Evolutionary conservation across 1,140 invertebrate species (phyloP).

Genomic region (Ostrea edulis): DNA sequence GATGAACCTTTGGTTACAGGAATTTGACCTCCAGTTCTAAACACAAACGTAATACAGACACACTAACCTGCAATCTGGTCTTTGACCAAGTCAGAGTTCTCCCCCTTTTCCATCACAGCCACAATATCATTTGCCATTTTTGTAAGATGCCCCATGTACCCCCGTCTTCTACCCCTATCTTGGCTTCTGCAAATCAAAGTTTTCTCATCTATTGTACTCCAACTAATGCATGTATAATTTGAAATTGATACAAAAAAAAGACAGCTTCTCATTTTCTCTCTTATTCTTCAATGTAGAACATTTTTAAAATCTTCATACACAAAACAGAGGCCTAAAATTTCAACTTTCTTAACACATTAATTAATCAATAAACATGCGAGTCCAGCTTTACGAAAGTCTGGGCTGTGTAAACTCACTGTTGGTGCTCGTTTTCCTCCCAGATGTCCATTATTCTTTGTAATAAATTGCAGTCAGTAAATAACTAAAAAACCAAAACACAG

Average conservation of each 20-base stretch:
- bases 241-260: not conserved
- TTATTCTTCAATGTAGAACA: too few species aligned
- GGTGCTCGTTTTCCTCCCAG: slow-evolving; percentile 84
- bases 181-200: slow-evolving; percentile 72
- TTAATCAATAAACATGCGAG: not conserved
- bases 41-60: too few species aligned
- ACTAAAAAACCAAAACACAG: slow-evolving; percentile 78
- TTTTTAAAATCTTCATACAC: too few species aligned
- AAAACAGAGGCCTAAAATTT: too few species aligned
- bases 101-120: slow-evolving; percentile 78
- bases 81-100: slow-evolving; percentile 78
- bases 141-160: slow-evolving; percentile 89
- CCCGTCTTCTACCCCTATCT: slow-evolving; percentile 82
- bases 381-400: not conserved
- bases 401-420: slow-evolving; percentile 75
- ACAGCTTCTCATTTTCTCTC: not conserved
- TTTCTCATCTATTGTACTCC: not conserved
- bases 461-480: slow-evolving; percentile 85
- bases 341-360: too few species aligned
- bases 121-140: slow-evolving; percentile 86
- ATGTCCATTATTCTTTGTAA: slow-evolving; percentile 85
- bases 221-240: not conserved
- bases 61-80: slow-evolving; percentile 74
- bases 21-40: too few species aligned
- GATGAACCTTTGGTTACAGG: too few species aligned